Conservation (phyloP, 2,113 vertebrate species). For the Oophaga pumilio region DNA sequence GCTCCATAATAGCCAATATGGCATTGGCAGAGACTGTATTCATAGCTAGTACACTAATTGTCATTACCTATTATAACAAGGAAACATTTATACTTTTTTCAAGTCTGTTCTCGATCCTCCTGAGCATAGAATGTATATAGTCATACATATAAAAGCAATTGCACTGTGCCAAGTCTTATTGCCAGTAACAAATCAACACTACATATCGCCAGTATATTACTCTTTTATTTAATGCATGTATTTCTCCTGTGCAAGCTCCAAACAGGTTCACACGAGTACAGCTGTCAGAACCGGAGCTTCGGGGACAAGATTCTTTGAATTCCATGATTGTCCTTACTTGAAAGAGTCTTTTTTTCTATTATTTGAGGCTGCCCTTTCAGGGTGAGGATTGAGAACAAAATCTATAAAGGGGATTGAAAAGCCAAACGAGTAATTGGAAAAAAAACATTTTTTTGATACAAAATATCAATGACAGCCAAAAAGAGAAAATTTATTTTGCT, state of each 20-base stretch:
- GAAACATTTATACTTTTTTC: background rate
- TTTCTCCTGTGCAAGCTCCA: background rate
- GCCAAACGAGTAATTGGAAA: background rate
- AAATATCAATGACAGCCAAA: background rate
- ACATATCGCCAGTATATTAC: conserved; percentile 2
- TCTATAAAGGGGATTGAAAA: background rate
- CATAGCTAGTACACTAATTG: background rate
- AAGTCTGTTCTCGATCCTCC: background rate
- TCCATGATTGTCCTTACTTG: conserved; percentile 11
- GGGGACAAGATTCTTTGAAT: conserved; percentile 12
- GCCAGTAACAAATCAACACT: background rate
- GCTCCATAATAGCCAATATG: background rate
- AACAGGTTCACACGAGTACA: background rate
- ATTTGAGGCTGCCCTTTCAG: background rate
- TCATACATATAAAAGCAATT: background rate
- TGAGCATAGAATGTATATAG: background rate
- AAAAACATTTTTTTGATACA: background rate
- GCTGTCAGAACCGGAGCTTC: background rate
- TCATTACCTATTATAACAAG: background rate
- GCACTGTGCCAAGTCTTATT: background rate
- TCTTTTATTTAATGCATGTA: background rate
- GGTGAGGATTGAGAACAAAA: conserved; percentile 19
- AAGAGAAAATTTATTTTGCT: background rate
- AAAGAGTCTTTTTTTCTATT: background rate
- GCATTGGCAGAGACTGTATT: background rate